phyloP scores from a whole-genome alignment of 2,113 vertebrate species.

The Nipponia nippon region DNA sequence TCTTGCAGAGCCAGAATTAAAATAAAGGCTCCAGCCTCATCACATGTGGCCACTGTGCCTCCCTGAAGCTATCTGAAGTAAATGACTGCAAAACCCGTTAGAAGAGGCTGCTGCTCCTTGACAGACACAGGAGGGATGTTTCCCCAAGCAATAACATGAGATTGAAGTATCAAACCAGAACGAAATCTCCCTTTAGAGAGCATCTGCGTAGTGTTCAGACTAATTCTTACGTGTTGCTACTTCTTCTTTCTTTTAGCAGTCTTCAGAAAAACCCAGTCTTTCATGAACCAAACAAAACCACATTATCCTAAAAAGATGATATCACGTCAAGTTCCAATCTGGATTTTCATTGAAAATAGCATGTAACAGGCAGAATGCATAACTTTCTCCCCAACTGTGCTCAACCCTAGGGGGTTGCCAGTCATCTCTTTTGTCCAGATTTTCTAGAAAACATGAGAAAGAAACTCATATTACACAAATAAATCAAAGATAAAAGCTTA shows the following conservation, averaged over 20 bases:
- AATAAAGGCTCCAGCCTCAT: neutral
- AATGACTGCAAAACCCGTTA: neutral
- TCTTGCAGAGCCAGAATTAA: neutral
- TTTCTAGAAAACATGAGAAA: neutral
- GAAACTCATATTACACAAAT: neutral
- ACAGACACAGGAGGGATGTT: neutral
- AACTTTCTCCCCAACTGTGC: neutral
- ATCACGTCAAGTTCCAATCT: neutral
- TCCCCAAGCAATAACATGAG: neutral
- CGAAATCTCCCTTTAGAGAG: neutral
- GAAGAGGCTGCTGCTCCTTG: neutral
- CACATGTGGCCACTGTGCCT: too few relatives aligned
- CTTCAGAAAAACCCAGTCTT: neutral
- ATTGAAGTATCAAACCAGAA: neutral
- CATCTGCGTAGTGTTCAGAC: rapidly evolving
- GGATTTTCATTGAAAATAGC: neutral
- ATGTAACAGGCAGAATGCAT: neutral
- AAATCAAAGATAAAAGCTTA: neutral
- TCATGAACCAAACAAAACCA: neutral
- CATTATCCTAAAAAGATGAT: neutral
- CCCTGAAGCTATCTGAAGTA: neutral
- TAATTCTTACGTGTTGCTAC: neutral
- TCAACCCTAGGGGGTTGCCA: neutral
- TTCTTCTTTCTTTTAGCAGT: neutral
- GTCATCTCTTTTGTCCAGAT: neutral